phyloP scores from a whole-genome alignment of 2,888 invertebrate genomes.

The Macaria notata region DNA sequence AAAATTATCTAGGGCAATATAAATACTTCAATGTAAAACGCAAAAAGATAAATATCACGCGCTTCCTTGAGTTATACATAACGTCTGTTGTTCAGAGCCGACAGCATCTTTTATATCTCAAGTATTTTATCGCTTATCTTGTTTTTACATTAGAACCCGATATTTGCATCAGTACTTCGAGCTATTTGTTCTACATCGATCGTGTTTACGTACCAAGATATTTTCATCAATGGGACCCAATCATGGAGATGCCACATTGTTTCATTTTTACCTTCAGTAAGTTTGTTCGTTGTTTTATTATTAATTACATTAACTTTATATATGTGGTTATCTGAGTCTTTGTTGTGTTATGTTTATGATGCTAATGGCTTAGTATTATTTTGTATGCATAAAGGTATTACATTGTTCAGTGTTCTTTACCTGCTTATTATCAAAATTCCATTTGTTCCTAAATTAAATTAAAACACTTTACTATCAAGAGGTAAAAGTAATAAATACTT shows the following conservation, averaged over 20 bases:
- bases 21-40: constrained; percentile 30
- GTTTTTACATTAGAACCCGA: constrained; percentile 23
- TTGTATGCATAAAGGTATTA: constrained; percentile 39
- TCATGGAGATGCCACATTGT: constrained; percentile 38
- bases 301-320: background rate
- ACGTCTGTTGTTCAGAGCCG: background rate
- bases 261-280: constrained; percentile 40
- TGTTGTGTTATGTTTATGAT: background rate
- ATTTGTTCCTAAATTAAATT: too few relatives aligned
- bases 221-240: constrained; percentile 37
- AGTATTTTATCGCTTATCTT: constrained; percentile 35
- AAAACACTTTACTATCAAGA: too few relatives aligned
- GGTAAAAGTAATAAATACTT: too few relatives aligned
- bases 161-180: constrained; percentile 33
- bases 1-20: constrained; percentile 18
- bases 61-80: constrained; percentile 17
- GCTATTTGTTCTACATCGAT: constrained; percentile 26
- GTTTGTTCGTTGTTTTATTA: constrained; percentile 2
- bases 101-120: constrained; percentile 31
- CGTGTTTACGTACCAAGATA: constrained; percentile 22
- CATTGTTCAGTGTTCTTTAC: too few relatives aligned
- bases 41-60: constrained; percentile 40
- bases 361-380: background rate
- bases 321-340: background rate
- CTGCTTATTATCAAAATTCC: too few relatives aligned